Evolutionary conservation across 2,113 vertebrate genomes (phyloP), one percentile per base, ranked within the genome.

Genomic region (Syngnathus floridae): DNA sequence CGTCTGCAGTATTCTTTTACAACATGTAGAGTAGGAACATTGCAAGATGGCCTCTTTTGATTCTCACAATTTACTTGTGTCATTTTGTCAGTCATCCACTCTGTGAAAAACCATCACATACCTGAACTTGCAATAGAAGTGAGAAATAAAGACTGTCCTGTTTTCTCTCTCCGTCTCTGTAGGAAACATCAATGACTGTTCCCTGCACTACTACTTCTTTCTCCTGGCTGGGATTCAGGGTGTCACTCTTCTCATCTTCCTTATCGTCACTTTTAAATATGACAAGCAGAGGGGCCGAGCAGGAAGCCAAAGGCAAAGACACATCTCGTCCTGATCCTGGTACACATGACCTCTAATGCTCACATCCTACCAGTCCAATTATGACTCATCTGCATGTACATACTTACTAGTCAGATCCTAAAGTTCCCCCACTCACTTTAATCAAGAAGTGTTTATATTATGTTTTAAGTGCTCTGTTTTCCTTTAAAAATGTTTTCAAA

Each of bases 151-250:
- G 21, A 55, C 61, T n/a, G 41, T 40, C 41, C 62, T 6, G 35
- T 21, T 51, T 59, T 54, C 8, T 43, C 65, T 43, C 66, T 68
- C 64, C 73, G 3, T 76, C 52, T 19, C 64, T 79, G 19, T 48
- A 99, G 94, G 97, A 37, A 98, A 98, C 54, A 98, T 98, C 73
- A 99, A 98, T 0, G 91, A 92, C 76, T 99, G 96, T 81, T 87
- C 89, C 4, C 86, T 98, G 72, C 91, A 99, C 89, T 98, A 95
- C 74, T 99, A 98, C 70, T 99, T 98, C 79, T 98, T 99, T 61
- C 84, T 98, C 38, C 90, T 99, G 90, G 96, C 95, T 0, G 95
- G 92, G 2, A 93, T 97, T 76, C 95, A 99, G 68, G 95, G 94
- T 49, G 76, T 88, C 52, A 98, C 96, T 0, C 90, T 98, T 64